Evolutionary conservation across 2,797 vertebrate species (phyloP).

Genomic region (Podargus strigoides): DNA sequence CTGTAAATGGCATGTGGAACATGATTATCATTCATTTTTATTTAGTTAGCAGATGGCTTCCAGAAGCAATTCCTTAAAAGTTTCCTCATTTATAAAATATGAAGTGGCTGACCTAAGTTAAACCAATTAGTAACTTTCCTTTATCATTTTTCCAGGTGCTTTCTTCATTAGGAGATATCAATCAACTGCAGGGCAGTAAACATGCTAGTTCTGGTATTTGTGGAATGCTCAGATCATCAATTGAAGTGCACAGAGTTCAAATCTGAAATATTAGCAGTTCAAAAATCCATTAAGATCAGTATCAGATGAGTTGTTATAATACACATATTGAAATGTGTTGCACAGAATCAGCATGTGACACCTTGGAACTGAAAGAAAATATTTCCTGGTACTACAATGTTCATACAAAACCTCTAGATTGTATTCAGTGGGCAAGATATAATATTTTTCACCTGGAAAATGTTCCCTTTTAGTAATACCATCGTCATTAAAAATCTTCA

Average conservation of each 20-base stretch:
- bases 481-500: background rate
- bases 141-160: conserved; percentile 63
- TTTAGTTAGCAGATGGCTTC: conserved; percentile 59
- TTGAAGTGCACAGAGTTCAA: conserved; percentile 41
- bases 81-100: conserved; percentile 59
- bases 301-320: conserved; percentile 24
- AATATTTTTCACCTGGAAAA: background rate
- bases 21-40: conserved; percentile 49
- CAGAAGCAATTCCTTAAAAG: conserved; percentile 48
- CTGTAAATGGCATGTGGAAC: background rate
- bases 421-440: background rate
- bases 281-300: conserved; percentile 55
- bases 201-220: conserved; percentile 50
- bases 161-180: conserved; percentile 62
- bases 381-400: conserved; percentile 1
- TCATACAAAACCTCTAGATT: conserved; percentile 3
- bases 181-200: conserved; percentile 61
- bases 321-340: background rate
- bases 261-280: conserved; percentile 61
- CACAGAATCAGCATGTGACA: background rate
- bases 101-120: conserved; percentile 62
- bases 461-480: background rate
- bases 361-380: conserved; percentile 28
- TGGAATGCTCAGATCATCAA: conserved; percentile 54
- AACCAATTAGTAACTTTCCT: conserved; percentile 62